Evolutionary conservation across 2,113 vertebrate species (phyloP).

Genomic region (Chionis minor): DNA sequence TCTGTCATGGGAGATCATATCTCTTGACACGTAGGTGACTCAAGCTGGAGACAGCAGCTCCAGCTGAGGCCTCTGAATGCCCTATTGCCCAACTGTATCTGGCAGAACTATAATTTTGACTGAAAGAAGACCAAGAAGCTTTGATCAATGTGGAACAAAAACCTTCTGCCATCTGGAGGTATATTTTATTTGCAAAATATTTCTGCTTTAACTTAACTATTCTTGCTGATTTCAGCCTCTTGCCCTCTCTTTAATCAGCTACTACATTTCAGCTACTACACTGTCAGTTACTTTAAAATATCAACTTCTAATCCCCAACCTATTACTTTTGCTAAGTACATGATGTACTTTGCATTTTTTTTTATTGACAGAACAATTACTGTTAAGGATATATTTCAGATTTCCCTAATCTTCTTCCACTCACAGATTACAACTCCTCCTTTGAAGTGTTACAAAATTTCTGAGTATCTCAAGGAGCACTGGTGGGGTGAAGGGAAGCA

Average conservation of each 20-base stretch:
- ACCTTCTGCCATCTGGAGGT: neutral
- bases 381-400: conserved; percentile 26
- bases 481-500: neutral
- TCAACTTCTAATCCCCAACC: neutral
- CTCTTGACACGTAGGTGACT: neutral
- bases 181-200: conserved; percentile 5
- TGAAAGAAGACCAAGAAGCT: neutral
- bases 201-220: neutral
- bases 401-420: conserved; percentile 42
- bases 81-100: neutral
- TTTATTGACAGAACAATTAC: conserved; percentile 26
- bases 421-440: neutral
- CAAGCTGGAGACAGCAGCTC: neutral
- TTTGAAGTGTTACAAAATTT: conserved; percentile 17
- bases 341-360: conserved; percentile 11
- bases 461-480: neutral
- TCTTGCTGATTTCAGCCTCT: neutral
- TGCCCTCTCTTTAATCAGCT: neutral
- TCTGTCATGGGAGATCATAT: neutral
- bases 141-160: neutral
- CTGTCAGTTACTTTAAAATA: conserved; percentile 9
- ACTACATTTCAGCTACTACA: neutral
- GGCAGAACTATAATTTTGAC: neutral
- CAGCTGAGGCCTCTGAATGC: neutral
- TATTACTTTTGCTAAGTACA: conserved; percentile 5